These are phyloP conservation scores for Notocelia uddmanniana DNA, from an alignment of 2,888 invertebrate genomes.

Conservation along the genomic window DNA sequence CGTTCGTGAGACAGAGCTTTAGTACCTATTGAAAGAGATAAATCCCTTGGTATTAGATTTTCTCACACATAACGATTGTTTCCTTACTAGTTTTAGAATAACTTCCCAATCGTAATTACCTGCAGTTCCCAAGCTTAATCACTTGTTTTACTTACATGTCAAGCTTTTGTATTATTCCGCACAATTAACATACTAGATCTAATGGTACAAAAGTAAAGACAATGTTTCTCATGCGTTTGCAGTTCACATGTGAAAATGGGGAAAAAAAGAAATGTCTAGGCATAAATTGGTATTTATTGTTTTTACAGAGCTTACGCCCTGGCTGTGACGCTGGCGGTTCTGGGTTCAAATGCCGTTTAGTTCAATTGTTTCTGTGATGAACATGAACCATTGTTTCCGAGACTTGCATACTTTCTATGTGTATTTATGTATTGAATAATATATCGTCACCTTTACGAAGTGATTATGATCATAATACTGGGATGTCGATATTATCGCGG, in stretches of 20 bases:
- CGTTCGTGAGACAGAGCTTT: too few relatives aligned
- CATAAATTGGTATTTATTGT: background rate
- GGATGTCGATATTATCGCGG: too few relatives aligned
- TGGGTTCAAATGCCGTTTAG: too few relatives aligned
- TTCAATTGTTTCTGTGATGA: too few relatives aligned
- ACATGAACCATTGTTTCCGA: too few relatives aligned
- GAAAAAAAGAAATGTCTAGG: conserved; percentile 8
- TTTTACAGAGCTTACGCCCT: too few relatives aligned
- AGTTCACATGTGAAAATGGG: conserved; percentile 16
- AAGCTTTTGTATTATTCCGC: conserved; percentile 5
- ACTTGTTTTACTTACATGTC: conserved; percentile 9
- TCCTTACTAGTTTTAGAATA: background rate
- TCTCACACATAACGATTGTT: conserved; percentile 2
- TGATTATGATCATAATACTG: too few relatives aligned
- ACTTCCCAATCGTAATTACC: background rate
- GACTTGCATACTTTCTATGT: too few relatives aligned
- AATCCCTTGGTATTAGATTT: background rate
- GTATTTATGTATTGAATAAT: too few relatives aligned
- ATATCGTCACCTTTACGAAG: too few relatives aligned
- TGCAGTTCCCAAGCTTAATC: conserved; percentile 4
- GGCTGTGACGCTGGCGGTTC: too few relatives aligned
- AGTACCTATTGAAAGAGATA: background rate
- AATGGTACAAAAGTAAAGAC: conserved; percentile 9
- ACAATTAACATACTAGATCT: conserved; percentile 12
- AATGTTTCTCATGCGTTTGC: conserved; percentile 21